phyloP scores from a whole-genome alignment of 2,113 vertebrate genomes.

The Mystacornis crossleyi region DNA sequence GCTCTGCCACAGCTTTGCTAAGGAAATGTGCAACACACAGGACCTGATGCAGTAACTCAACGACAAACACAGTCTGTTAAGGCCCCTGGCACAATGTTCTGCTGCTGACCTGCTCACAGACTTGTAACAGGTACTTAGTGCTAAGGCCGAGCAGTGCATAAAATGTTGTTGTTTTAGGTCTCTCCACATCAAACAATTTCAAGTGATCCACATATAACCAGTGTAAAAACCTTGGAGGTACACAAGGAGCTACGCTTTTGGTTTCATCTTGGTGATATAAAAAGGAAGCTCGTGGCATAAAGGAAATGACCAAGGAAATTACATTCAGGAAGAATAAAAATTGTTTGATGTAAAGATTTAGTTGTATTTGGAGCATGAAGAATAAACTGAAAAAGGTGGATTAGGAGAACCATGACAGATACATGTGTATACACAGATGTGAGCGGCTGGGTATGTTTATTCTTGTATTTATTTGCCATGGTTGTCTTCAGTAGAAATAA shows the following conservation, averaged over 20 bases:
- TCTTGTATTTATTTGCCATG: not conserved
- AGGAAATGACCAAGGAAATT: not conserved
- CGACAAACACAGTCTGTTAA: not conserved
- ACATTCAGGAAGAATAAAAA: not conserved
- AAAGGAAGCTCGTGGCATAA: not conserved
- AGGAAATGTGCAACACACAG: not conserved
- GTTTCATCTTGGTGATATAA: not conserved
- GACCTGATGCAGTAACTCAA: not conserved
- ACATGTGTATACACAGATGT: not conserved
- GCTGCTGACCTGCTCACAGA: not conserved
- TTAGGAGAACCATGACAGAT: not conserved
- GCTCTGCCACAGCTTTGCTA: not conserved
- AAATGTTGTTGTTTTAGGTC: not conserved
- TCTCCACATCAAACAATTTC: not conserved
- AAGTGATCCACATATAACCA: not conserved
- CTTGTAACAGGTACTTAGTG: not conserved
- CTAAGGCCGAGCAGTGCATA: not conserved
- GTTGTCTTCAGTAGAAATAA: constrained; percentile 6
- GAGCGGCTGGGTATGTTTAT: not conserved
- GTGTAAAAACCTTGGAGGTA: not conserved
- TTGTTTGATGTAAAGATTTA: not conserved
- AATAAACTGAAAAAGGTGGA: not conserved
- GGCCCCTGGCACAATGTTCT: not conserved
- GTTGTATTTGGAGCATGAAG: not conserved
- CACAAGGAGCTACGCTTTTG: not conserved